Evolutionary conservation across 2,797 vertebrate species (phyloP).

Genomic region (Ctenochaetus hawaiiensis): DNA sequence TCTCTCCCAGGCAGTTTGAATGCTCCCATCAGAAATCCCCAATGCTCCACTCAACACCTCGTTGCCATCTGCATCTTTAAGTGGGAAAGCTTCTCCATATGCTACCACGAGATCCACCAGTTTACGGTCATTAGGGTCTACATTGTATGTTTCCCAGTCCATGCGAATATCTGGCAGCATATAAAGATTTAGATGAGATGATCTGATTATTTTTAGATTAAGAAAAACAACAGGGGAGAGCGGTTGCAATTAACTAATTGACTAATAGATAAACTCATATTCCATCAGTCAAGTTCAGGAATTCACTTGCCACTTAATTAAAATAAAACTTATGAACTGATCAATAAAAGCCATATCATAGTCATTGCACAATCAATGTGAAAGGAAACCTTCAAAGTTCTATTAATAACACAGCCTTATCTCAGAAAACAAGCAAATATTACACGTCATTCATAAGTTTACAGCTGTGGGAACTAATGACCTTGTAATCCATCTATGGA

Average conservation of each 20-base stretch:
- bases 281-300: background rate
- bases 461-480: background rate
- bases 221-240: background rate
- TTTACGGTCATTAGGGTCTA: slow-evolving; percentile 79
- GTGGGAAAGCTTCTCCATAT: slow-evolving; percentile 88
- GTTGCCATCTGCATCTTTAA: slow-evolving; percentile 81
- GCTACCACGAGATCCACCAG: slow-evolving; percentile 89
- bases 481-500: background rate
- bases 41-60: slow-evolving; percentile 66
- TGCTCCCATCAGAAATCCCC: slow-evolving; percentile 44
- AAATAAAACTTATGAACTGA: background rate
- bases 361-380: background rate
- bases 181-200: background rate
- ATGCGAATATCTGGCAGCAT: slow-evolving; percentile 90
- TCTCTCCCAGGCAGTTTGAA: slow-evolving; percentile 52
- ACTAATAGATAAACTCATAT: background rate
- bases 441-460: background rate
- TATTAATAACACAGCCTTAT: background rate
- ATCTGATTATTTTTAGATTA: background rate
- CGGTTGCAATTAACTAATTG: background rate
- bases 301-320: background rate
- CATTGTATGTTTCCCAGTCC: slow-evolving; percentile 91
- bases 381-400: background rate
- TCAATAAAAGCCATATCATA: background rate
- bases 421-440: background rate